Base-by-base conservation (phyloP, 2,888 invertebrate species). In the Limnephilus marmoratus region DNA sequence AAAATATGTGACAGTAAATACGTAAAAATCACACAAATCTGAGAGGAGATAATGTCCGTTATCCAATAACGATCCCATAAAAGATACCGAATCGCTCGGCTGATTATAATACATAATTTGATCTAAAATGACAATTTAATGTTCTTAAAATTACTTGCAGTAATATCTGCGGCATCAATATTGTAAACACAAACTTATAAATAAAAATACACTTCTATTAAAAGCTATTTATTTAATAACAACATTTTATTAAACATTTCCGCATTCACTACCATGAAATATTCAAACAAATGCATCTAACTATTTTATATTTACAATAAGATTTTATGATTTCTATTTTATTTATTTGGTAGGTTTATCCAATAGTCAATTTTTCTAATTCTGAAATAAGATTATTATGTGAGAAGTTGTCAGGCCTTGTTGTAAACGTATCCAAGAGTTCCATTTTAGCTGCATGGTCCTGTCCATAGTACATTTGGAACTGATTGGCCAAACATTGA, bases 401-500 rank as follows among this genome's bases (percentile, higher is more conserved):
- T 94, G 98, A 97, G 94, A 99, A 99, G 90, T 97, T 96, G 94
- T 97, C 97, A 0, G 98, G 98, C 85, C 95, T 96, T 81, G 96
- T 95, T 0, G 97, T 98, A 94, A 99, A 99, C 7, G 94, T 96
- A 94, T 98, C 96, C 92, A 99, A 94, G 82, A 98, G 95, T 86
- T 96, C 95, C 1, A 96, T 94, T 94, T 98, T 97, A 9, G 95
- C 95, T 24, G 96, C 95, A 94, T 98, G 97, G 90, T 97, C 96
- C 94, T 97, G 97, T 89, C 96, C 96, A 95, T 98, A 99, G 95
- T 98, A 99, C 95, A 98, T 96, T 95, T 98, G 98, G 93, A 98
- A 95, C 95, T 98, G 98, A 95, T 98, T 98, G 0, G 97, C 98
- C 91, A 99, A 95, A 94, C 98, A 98, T 94, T 98, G 98, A 0